Evolutionary conservation across 2,797 vertebrate species (phyloP).

Genomic region (Anableps anableps): DNA sequence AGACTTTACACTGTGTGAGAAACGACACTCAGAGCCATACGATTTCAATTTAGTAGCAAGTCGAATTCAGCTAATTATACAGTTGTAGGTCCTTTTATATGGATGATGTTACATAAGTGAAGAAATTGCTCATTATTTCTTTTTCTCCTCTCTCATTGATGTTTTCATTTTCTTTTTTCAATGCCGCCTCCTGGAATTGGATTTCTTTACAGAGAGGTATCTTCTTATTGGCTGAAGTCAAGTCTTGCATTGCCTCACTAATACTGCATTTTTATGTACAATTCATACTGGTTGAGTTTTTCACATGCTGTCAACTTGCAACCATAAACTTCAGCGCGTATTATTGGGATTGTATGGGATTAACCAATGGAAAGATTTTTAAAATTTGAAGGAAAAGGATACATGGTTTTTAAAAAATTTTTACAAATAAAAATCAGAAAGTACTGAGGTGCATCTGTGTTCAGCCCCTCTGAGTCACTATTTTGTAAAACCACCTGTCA

Average conservation of each 20-base stretch:
- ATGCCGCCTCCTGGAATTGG: conserved; percentile 2
- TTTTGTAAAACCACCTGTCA: too few species aligned
- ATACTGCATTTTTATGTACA: not conserved
- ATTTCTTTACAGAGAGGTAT: not conserved
- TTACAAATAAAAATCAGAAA: too few species aligned
- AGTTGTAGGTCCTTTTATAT: conserved; percentile 19
- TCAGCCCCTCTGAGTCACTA: too few species aligned
- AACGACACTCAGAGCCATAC: conserved; percentile 23
- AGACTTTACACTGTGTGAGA: conserved; percentile 31
- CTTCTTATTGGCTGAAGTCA: not conserved
- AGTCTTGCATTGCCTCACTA: not conserved
- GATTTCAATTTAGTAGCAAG: conserved; percentile 21
- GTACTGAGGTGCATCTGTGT: too few species aligned
- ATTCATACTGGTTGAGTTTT: not conserved
- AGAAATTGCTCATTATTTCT: conserved; percentile 10
- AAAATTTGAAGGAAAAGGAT: not conserved
- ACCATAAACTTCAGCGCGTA: not conserved
- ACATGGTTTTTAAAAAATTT: not conserved
- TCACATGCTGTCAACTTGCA: not conserved
- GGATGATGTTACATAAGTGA: conserved; percentile 30
- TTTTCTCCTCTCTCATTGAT: not conserved
- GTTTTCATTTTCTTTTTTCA: conserved; percentile 20
- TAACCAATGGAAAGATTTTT: not conserved
- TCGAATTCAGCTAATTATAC: conserved; percentile 46
- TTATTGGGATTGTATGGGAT: not conserved